phyloP scores from a whole-genome alignment of 2,113 vertebrate genomes.

The Sturnira hondurensis region DNA sequence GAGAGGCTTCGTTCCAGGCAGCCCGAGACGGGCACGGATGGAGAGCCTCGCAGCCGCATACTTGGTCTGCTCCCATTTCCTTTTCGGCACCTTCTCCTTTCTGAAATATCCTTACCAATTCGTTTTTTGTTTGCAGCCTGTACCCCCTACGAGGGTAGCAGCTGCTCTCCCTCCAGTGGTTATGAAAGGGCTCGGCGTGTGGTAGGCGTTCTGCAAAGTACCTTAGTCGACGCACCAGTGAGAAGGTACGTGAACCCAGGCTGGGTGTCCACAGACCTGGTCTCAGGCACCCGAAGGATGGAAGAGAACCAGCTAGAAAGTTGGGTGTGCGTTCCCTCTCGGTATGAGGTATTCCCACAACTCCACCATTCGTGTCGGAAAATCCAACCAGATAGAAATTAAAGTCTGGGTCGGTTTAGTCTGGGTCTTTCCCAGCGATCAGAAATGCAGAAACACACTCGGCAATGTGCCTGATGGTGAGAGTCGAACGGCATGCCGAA shows the following conservation, averaged over 20 bases:
- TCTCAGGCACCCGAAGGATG: not conserved
- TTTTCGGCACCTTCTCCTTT: not conserved
- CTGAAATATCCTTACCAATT: not conserved
- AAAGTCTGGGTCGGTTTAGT: not conserved
- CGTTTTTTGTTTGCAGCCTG: not conserved
- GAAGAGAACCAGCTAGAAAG: not conserved
- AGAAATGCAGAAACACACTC: not conserved
- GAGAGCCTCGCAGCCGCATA: not conserved
- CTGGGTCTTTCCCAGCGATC: not conserved
- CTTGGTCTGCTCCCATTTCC: not conserved
- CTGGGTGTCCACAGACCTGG: not conserved
- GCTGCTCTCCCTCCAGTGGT: not conserved
- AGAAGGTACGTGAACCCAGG: not conserved
- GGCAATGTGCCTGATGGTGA: too few relatives aligned
- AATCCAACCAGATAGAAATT: not conserved
- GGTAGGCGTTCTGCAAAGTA: not conserved
- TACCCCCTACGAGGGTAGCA: too few relatives aligned
- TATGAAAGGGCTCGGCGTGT: not conserved
- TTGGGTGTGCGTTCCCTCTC: not conserved
- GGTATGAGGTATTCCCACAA: not conserved
- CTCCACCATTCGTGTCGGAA: not conserved
- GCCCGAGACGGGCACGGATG: not conserved
- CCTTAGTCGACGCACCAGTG: not conserved
- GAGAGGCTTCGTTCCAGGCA: not conserved
- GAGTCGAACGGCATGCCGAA: too few relatives aligned